phyloP scores from a whole-genome alignment of 2,888 invertebrate genomes.

The Arctia plantaginis region DNA sequence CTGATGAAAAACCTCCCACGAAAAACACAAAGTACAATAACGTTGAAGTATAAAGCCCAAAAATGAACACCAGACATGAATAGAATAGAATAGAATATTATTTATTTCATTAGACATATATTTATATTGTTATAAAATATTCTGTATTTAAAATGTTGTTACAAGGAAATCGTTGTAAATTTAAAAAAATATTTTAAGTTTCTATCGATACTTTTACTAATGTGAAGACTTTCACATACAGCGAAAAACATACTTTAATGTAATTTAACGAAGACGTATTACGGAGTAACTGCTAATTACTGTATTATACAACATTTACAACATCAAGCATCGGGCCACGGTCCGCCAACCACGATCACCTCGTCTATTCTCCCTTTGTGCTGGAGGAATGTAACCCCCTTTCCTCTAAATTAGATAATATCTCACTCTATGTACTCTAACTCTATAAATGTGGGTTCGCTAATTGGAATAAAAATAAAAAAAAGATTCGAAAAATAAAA shows the following conservation, averaged over 20 bases:
- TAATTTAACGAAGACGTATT: background rate
- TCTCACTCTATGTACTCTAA: background rate
- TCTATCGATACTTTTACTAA: background rate
- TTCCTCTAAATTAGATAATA: background rate
- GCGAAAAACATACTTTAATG: background rate
- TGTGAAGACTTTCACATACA: background rate
- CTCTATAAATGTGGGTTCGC: background rate
- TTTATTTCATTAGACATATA: too few relatives aligned
- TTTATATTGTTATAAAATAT: background rate
- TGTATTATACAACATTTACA: background rate
- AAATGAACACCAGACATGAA: background rate
- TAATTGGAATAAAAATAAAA: too few relatives aligned
- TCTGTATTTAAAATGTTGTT: background rate
- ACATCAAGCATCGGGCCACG: background rate
- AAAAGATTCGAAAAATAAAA: too few relatives aligned
- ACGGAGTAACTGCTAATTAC: background rate
- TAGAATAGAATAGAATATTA: too few relatives aligned
- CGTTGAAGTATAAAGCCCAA: conserved; percentile 2
- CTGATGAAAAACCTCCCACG: conserved; percentile 29
- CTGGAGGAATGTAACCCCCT: background rate
- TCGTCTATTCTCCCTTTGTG: background rate
- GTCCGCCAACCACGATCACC: background rate
- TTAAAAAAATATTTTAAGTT: background rate
- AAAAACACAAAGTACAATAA: conserved; percentile 12
- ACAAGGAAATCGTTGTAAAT: background rate